Conservation (phyloP, 2,113 vertebrate genomes). For the Pungitius pungitius region DNA sequence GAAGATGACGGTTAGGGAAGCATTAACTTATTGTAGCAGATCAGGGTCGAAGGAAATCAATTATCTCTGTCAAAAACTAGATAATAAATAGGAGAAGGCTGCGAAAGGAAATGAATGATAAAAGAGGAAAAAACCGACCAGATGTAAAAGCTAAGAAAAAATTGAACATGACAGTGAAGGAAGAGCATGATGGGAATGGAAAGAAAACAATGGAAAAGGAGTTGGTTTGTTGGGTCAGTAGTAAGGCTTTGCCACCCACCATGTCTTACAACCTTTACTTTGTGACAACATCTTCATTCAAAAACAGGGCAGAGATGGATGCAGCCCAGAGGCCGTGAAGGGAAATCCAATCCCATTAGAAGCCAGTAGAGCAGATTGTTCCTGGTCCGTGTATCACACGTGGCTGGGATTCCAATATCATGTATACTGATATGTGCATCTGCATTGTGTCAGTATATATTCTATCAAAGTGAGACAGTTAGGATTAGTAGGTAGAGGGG, state of each 20-base stretch:
- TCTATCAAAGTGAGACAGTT: slow-evolving; percentile 32
- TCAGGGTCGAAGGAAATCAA: background rate
- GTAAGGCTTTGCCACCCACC: slow-evolving; percentile 9
- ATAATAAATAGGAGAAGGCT: background rate
- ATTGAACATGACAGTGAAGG: background rate
- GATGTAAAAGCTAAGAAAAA: background rate
- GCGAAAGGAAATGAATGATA: background rate
- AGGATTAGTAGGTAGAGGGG: slow-evolving; percentile 17
- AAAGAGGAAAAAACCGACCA: background rate
- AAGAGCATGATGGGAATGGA: background rate
- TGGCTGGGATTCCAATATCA: slow-evolving; percentile 21
- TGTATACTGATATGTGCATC: slow-evolving; percentile 17
- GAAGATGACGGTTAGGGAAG: background rate
- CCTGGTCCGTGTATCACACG: slow-evolving; percentile 38
- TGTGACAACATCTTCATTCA: slow-evolving; percentile 40
- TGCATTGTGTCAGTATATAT: slow-evolving; percentile 10
- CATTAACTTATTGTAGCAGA: background rate
- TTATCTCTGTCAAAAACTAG: background rate
- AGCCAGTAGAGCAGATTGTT: slow-evolving; percentile 62
- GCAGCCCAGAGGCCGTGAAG: slow-evolving; percentile 58
- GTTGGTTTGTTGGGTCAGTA: slow-evolving; percentile 5
- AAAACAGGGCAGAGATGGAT: slow-evolving; percentile 48
- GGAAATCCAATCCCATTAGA: slow-evolving; percentile 63
- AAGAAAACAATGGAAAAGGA: background rate
- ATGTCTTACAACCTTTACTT: slow-evolving; percentile 21